Conservation (phyloP, 2,113 vertebrate genomes). For the Sturnira hondurensis region DNA sequence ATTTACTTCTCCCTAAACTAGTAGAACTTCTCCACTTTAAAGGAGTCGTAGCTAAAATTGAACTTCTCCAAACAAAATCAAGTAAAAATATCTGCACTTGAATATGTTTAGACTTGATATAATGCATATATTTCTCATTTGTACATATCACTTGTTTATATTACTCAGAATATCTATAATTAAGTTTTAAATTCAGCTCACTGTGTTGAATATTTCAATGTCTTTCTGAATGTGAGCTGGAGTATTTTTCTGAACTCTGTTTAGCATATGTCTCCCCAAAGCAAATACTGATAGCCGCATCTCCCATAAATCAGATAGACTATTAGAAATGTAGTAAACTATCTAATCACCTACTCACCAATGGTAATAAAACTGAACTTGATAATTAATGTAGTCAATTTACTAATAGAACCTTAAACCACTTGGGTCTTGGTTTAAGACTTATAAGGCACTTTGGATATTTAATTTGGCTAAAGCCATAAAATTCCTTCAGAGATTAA, state of each 20-base stretch:
- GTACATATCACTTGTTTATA: slow-evolving; percentile 1
- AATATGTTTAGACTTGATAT: not conserved
- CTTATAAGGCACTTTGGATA: slow-evolving; percentile 29
- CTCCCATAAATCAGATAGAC: slow-evolving; percentile 63
- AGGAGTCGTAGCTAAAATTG: not conserved
- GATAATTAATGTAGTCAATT: slow-evolving; percentile 72
- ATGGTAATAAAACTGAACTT: slow-evolving; percentile 65
- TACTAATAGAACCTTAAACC: slow-evolving; percentile 58
- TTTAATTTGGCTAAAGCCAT: slow-evolving; percentile 39
- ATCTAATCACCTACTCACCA: slow-evolving; percentile 64
- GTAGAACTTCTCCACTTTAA: slow-evolving; percentile 2
- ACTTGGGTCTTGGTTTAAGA: slow-evolving; percentile 55
- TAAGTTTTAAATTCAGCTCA: not conserved
- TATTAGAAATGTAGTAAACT: slow-evolving; percentile 70
- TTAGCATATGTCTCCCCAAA: slow-evolving; percentile 52
- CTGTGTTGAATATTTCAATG: not conserved
- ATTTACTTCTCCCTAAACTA: not conserved
- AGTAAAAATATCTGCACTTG: not conserved
- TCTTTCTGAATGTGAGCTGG: not conserved
- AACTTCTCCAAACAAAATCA: slow-evolving; percentile 9
- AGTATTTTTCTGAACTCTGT: slow-evolving; percentile 39
- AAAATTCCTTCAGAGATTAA: not conserved
- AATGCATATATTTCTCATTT: not conserved
- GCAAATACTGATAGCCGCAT: slow-evolving; percentile 60
- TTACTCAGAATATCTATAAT: slow-evolving; percentile 39